Percentiles rank a stretch among this genome's conserved stretches.
Conservation (phyloP, 2,888 invertebrate genomes). For the Sialis lutaria region DNA sequence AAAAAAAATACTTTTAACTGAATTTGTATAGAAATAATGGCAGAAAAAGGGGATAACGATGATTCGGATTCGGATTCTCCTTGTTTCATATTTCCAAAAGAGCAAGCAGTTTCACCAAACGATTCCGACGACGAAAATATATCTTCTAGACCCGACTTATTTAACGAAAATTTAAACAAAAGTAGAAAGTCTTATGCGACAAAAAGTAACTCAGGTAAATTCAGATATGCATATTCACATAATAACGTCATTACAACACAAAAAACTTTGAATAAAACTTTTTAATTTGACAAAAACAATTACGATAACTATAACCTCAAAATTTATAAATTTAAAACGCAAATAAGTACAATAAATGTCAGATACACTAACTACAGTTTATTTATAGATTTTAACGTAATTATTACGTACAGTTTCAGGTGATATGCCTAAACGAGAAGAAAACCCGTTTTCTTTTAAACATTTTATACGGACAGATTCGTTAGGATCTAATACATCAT, state of each 20-base stretch:
- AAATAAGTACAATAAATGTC: background rate
- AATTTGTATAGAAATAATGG: constrained; percentile 1
- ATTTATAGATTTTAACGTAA: background rate
- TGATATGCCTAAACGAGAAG: constrained; percentile 29
- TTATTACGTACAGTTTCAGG: background rate
- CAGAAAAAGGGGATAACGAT: background rate
- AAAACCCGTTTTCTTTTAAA: constrained; percentile 71
- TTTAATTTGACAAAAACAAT: no score
- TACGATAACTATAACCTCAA: no score
- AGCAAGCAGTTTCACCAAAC: background rate
- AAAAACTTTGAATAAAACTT: background rate
- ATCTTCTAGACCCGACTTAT: constrained; percentile 4
- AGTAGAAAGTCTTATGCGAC: background rate
- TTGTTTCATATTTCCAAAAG: background rate
- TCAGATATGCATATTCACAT: background rate
- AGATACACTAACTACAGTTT: background rate
- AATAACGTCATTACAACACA: background rate
- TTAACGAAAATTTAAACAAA: constrained; percentile 4
- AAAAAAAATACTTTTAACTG: background rate
- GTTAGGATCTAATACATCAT: constrained; percentile 21
- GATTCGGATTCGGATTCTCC: background rate
- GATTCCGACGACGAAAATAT: constrained; percentile 1
- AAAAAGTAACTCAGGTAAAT: background rate
- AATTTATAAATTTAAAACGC: background rate
- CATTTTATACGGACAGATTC: constrained; percentile 60